Conservation (phyloP, 2,113 vertebrate genomes). For the Pantherophis guttatus region DNA sequence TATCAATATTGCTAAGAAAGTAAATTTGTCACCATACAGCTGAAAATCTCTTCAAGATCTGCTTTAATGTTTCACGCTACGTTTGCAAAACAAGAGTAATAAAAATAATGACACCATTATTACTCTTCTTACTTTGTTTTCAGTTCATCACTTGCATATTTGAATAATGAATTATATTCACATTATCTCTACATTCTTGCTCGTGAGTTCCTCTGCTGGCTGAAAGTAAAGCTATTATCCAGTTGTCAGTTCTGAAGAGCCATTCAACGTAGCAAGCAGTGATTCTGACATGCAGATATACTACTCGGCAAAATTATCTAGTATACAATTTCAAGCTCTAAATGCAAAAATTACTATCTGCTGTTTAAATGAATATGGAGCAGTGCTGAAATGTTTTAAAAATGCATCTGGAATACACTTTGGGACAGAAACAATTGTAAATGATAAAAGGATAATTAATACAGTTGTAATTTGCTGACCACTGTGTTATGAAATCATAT, state of each 20-base stretch:
- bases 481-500: constrained; percentile 43
- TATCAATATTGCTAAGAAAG: constrained; percentile 69
- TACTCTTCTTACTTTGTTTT: constrained; percentile 81
- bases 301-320: constrained; percentile 67
- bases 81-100: constrained; percentile 86
- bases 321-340: constrained; percentile 69
- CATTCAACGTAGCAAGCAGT: constrained; percentile 74
- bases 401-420: constrained; percentile 64
- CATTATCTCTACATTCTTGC: constrained; percentile 89
- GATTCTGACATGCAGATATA: constrained; percentile 81
- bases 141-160: constrained; percentile 86
- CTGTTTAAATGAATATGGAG: constrained; percentile 61
- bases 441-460: constrained; percentile 74
- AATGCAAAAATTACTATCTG: constrained; percentile 72
- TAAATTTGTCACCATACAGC: constrained; percentile 69
- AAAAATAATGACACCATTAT: constrained; percentile 97
- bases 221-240: constrained; percentile 94
- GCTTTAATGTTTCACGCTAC: constrained; percentile 82
- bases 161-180: constrained; percentile 98
- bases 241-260: constrained; percentile 84
- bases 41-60: constrained; percentile 72
- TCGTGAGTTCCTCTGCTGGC: constrained; percentile 83
- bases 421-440: constrained; percentile 72
- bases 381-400: constrained; percentile 65
- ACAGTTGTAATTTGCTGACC: constrained; percentile 69